Conservation (phyloP, 2,113 vertebrate genomes). For the Chelonoidis abingdonii region DNA sequence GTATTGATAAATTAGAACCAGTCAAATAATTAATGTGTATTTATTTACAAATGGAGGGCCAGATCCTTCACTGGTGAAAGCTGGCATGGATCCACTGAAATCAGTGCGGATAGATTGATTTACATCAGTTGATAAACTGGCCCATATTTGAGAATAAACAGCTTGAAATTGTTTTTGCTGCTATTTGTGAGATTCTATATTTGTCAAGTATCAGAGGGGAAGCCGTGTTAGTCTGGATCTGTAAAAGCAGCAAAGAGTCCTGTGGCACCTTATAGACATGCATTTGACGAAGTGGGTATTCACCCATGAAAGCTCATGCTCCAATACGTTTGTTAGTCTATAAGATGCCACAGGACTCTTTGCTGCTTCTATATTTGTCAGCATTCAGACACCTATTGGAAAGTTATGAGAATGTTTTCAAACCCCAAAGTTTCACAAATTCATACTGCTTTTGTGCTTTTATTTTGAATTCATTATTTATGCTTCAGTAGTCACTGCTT, state of each 20-base stretch:
- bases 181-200: fast-evolving
- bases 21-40: fast-evolving
- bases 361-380: background rate
- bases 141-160: background rate
- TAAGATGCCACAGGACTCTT: too few species aligned
- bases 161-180: background rate
- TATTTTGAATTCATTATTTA: background rate
- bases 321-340: too few species aligned
- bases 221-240: too few species aligned
- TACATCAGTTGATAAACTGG: background rate
- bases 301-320: too few species aligned
- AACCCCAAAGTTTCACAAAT: background rate
- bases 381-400: fast-evolving
- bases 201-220: too few species aligned
- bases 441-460: background rate
- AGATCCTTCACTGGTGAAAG: background rate
- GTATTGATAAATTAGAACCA: background rate
- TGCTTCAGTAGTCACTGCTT: background rate
- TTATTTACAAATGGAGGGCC: fast-evolving
- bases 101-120: fast-evolving
- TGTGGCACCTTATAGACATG: too few species aligned
- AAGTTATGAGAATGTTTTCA: fast-evolving
- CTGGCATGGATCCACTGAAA: fast-evolving
- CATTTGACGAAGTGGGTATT: too few species aligned
- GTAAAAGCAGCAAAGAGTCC: too few species aligned